Base-by-base conservation (phyloP, 2,113 vertebrate species). In the Brachypodius melanocephalos region DNA sequence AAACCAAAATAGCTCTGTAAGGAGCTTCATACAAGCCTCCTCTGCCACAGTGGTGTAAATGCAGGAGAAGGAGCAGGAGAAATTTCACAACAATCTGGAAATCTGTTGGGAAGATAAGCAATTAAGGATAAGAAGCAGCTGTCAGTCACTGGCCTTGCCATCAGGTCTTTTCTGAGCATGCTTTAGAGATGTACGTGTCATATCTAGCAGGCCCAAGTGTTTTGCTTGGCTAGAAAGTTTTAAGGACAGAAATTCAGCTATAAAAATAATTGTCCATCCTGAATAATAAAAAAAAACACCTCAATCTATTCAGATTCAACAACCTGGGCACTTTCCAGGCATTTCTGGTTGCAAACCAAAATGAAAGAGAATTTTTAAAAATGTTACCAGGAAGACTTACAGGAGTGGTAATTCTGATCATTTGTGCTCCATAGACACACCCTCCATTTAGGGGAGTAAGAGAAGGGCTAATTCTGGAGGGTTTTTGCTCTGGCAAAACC, bases 161-260 rank as follows among this genome's bases (percentile, higher is more conserved):
- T 46, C 24, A 63, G 18, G 11, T 54, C 14, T 45, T 75, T 68
- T 59, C 72, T 42, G 29, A 90, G 13, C 29, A 32, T 0, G 0
- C 13, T 8, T 65, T n/a, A 48, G 26, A 24, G 13, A 26, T 63
- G 2, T 16, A 10, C 5, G 2, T 5, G 1, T 14, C 29, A 8
- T 4, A 8, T 38, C 36, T 65, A 43, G 8, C n/a, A 62, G 40
- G 13, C 6, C 31, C 6, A 28, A 48, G 8, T 3, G 1, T 75
- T 88, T 88, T 40, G 14, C 28, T 76, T 74, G 14, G 21, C 15
- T 69, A 29, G 29, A 26, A 29, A 58, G 5, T 22, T 59, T 59
- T 15, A 48, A 45, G 58, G 40, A n/a, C 31, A 76, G 40, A 73
- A 78, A 42, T 34, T 57, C n/a, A 82, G 5, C 28, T 12, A 36